Evolutionary conservation across 2,797 vertebrate genomes (phyloP), one percentile per base, ranked within the genome.

Genomic region (Pangasius krempfi): DNA sequence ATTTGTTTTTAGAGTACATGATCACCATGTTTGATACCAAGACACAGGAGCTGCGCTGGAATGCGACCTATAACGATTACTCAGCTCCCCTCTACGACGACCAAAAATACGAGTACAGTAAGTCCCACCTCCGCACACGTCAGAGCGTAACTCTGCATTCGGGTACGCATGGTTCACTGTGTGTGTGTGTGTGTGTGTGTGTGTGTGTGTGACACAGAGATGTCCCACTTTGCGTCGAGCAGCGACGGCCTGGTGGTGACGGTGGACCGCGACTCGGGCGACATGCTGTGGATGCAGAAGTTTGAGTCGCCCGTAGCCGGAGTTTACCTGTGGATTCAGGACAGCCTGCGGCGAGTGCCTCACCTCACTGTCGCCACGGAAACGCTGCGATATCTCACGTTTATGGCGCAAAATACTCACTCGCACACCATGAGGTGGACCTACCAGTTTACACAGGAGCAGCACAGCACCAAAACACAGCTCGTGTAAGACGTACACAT

Each of bases 21-120:
- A 97, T 99, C 90, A 99, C 98, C 90, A 99, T 99, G 97, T 98
- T 98, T 0, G 97, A 99, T 94, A 99, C 98, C 1, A 98, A 97
- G 93, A 94, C 97, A 0, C 97, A 97, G 4, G 97, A 97, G 90
- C 94, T 99, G 92, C 96, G 96, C 85, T 99, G 98, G 99, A 99
- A 98, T 0, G 97, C 97, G 27, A 99, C 98, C 0, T 99, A 97
- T 94, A 97, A 97, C 0, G 97, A 98, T 92, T 99, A 98, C 94
- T 98, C 98, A 0, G 98, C 98, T 0, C 94, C 96, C 0, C 94
- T 96, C 0, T 95, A 96, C 0, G 97, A 98, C 0, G 97, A 96
- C 0, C 91, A 97, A 73, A 96, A 95, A 72, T 95, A 95, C 30
- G 96, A 97, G 47, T 98, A 98, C 94, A 97, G 98, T 99, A 96